Evolutionary conservation across 2,113 vertebrate genomes (phyloP), one percentile per base, ranked within the genome.

Genomic region (Grus americana): DNA sequence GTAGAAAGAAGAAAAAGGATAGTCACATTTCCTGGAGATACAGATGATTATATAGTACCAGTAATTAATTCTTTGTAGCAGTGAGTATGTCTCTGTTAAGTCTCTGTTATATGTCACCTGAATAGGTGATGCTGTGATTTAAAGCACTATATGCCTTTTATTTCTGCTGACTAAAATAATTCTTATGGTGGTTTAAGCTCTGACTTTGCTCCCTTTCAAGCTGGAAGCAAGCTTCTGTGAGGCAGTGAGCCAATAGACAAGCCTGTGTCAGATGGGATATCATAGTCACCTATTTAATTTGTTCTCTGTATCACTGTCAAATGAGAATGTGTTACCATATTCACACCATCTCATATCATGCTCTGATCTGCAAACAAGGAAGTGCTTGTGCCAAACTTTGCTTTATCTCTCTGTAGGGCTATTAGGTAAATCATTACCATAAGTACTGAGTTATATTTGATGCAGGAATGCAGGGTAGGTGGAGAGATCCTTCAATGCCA

Each of bases 81-180:
- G 96, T 86, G 91, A 93, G 91, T 92, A 86, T 90, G 82, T 72
- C n/a, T 82, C 44, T 61, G 90, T 71, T 12, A 22, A 29, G 6
- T 29, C 92, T 52, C 36, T 36, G 38, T 49, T 76, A 34, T 68
- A 2, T 73, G 80, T 80, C 79, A 76, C 30, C 27, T 54, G 22
- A 54, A 17, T 15, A 27, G 84, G 26, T 8, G 49, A 34, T 16
- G 55, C 74, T 57, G 47, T 14, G 54, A 40, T 34, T 78, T 67
- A 52, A 62, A 82, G 26, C 6, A 57, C 65, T 1, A 1, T 10
- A 3, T 40, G 29, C 9, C 17, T 67, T 66, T 74, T 62, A 6
- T 70, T 92, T 61, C 34, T 88, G 19, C 22, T 47, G 50, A 44
- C 13, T 73, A 2, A 66, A 70, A 14, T 13, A 54, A 65, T 92